These are phyloP conservation scores for Ophion obscuratus DNA, from an alignment of 2,888 invertebrate species.

Conservation along the genomic window DNA sequence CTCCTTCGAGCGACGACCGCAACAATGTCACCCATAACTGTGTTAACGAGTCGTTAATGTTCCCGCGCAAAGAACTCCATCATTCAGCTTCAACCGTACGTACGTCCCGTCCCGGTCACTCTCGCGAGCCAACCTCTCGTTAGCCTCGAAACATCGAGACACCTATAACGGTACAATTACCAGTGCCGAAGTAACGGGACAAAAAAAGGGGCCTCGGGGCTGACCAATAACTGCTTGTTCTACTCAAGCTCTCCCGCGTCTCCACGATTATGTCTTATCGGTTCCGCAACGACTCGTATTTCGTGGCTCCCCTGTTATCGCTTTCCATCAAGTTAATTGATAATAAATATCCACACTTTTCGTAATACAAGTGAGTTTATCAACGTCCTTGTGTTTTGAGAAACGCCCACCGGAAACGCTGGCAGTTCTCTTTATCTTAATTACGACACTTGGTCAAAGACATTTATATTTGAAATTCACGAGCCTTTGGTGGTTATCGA, in stretches of 20 bases:
- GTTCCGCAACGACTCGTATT: constrained; percentile 7
- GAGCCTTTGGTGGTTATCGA: no score
- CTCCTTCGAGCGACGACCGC: constrained; percentile 13
- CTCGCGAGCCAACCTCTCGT: constrained; percentile 19
- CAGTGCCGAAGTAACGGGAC: not conserved
- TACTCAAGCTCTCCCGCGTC: constrained; percentile 21
- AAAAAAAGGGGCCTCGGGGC: not conserved
- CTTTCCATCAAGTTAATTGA: not conserved
- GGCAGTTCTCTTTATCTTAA: no score
- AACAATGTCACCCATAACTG: constrained; percentile 51
- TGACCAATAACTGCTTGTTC: constrained; percentile 47
- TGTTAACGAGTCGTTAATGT: constrained; percentile 64
- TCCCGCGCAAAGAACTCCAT: constrained; percentile 38
- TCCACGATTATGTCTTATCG: not conserved
- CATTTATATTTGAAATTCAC: no score
- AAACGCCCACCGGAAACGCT: no score
- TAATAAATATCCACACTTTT: not conserved
- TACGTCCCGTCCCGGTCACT: constrained; percentile 8
- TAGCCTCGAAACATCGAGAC: constrained; percentile 51
- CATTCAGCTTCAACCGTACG: not conserved
- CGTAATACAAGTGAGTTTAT: not conserved
- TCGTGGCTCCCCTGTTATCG: not conserved
- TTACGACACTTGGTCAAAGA: no score
- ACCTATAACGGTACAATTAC: constrained; percentile 29
- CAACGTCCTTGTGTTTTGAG: no score